A percentile compares a stretch with the other conserved stretches of the same genome.
These are phyloP conservation scores for Camelus dromedarius DNA, from an alignment of 2,113 vertebrate genomes.

Conservation along the genomic window DNA sequence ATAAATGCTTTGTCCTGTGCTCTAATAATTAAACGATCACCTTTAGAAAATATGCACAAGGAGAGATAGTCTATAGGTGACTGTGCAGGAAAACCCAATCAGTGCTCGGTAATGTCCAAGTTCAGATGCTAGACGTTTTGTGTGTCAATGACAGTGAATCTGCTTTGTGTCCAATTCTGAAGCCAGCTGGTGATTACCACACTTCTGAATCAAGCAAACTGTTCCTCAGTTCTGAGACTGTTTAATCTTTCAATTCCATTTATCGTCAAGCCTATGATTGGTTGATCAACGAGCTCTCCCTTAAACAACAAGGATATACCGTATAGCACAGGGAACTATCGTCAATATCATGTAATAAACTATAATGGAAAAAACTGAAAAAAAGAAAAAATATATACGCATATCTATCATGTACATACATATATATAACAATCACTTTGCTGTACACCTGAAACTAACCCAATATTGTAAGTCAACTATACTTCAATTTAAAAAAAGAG, in stretches of 20 bases:
- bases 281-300: background rate
- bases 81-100: background rate
- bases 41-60: background rate
- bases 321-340: background rate
- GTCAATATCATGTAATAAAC: background rate
- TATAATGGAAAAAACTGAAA: background rate
- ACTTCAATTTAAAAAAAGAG: background rate
- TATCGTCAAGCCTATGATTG: background rate
- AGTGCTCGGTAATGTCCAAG: background rate
- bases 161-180: background rate
- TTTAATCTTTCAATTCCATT: background rate
- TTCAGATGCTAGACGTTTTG: background rate
- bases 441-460: background rate
- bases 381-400: background rate
- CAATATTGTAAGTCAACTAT: background rate
- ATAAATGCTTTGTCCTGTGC: background rate
- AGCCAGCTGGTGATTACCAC: background rate
- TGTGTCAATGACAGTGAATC: background rate
- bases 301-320: background rate
- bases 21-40: background rate
- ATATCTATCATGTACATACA: too few relatives aligned
- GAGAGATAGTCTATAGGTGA: background rate
- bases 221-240: background rate
- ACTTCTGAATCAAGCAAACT: background rate
- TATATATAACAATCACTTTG: background rate